Evolutionary conservation across 1,140 invertebrate species (phyloP).

Genomic region (Macrotrachela quadricornifera): DNA sequence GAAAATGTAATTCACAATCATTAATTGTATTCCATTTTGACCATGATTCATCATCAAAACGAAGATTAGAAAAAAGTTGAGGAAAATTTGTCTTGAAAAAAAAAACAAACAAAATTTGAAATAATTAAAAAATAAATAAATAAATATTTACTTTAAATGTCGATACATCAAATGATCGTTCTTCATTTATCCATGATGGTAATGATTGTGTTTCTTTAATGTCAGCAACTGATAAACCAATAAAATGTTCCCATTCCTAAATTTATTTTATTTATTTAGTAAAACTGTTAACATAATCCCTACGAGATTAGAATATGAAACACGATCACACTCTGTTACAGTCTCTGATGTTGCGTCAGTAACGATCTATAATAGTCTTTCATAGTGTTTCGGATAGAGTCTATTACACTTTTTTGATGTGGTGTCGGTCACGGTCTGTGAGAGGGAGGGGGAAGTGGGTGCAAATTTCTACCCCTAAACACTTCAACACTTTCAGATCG

Average conservation of each 20-base stretch:
- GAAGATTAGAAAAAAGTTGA: conserved; percentile 39
- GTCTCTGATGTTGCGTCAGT: too few species aligned
- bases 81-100: conserved; percentile 35
- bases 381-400: too few species aligned
- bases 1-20: conserved; percentile 39
- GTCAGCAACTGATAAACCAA: conserved; percentile 42
- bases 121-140: background rate
- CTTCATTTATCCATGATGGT: conserved; percentile 44
- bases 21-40: conserved; percentile 39
- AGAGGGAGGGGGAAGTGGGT: too few species aligned
- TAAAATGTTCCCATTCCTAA: conserved; percentile 63
- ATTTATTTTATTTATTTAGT: too few species aligned
- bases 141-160: conserved; percentile 37
- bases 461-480: too few species aligned
- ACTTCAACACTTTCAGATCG: too few species aligned
- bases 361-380: too few species aligned
- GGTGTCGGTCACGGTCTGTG: too few species aligned
- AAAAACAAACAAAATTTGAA: background rate
- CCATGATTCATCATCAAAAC: conserved; percentile 46
- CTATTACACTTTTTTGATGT: too few species aligned
- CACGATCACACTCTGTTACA: too few species aligned
- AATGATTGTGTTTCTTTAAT: conserved; percentile 24
- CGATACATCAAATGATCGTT: conserved; percentile 37
- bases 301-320: too few species aligned
- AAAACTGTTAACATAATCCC: too few species aligned